Percentiles rank a stretch among this genome's conserved stretches.
Conservation (phyloP, 1,140 invertebrate species). For the Drosophila simulans region DNA sequence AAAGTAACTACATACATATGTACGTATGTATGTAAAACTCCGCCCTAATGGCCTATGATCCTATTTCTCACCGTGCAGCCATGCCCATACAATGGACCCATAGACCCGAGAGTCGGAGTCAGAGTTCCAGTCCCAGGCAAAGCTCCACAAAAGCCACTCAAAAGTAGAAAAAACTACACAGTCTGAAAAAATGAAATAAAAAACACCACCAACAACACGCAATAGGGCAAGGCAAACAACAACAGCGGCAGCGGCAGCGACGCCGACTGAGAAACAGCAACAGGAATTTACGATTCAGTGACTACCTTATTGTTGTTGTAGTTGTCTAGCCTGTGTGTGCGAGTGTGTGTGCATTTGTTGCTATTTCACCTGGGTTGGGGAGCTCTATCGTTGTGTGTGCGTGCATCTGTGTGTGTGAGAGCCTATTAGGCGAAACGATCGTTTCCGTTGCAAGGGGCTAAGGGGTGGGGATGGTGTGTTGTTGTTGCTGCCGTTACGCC, state of each 20-base stretch:
- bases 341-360: constrained; percentile 40
- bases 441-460: constrained; percentile 69
- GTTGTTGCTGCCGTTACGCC: constrained; percentile 58
- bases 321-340: constrained; percentile 36
- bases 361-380: constrained; percentile 60
- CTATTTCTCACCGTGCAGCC: constrained; percentile 13
- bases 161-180: constrained; percentile 75
- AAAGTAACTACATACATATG: no score
- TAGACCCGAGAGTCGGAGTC: constrained; percentile 22
- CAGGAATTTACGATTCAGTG: constrained; percentile 82
- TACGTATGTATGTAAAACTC: no score
- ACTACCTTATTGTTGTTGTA: constrained; percentile 71
- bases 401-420: constrained; percentile 50
- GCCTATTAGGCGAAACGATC: constrained; percentile 73
- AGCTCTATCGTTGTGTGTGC: constrained; percentile 20
- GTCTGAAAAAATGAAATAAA: constrained; percentile 66
- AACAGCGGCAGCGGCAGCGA: constrained; percentile 59
- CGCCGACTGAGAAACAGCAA: constrained; percentile 66
- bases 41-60: neutral
- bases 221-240: constrained; percentile 84
- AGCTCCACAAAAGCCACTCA: constrained; percentile 73
- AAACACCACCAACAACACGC: constrained; percentile 78
- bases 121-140: constrained; percentile 53
- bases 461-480: constrained; percentile 27
- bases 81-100: neutral